Evolutionary conservation across 2,113 vertebrate species (phyloP).

Genomic region (Climacteris rufus): DNA sequence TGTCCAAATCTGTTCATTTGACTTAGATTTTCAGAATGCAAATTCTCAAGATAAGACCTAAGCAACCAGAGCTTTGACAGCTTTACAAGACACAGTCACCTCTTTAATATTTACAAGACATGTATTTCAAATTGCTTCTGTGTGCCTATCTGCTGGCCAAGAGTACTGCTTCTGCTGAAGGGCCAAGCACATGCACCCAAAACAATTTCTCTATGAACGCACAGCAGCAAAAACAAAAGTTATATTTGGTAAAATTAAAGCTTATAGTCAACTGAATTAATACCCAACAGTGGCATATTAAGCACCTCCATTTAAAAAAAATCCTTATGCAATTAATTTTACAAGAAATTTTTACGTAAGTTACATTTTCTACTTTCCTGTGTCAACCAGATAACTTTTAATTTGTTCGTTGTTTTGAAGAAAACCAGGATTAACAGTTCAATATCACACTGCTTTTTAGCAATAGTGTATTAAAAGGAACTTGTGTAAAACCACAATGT

Average conservation of each 20-base stretch:
- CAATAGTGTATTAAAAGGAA: constrained; percentile 7
- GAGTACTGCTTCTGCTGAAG: background rate
- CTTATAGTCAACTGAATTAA: background rate
- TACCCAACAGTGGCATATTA: background rate
- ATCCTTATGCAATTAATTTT: background rate
- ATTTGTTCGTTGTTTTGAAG: constrained; percentile 54
- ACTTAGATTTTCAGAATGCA: constrained; percentile 5
- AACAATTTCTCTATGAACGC: background rate
- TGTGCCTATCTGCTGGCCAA: background rate
- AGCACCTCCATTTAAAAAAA: background rate
- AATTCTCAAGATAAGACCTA: constrained; percentile 13
- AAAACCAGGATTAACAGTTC: constrained; percentile 48
- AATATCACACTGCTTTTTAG: constrained; percentile 35
- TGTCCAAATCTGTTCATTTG: background rate
- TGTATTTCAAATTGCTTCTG: background rate
- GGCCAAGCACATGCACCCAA: background rate
- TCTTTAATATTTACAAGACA: constrained; percentile 42
- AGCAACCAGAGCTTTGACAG: constrained; percentile 17
- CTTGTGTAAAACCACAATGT: background rate
- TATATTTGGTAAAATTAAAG: background rate
- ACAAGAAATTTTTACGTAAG: background rate
- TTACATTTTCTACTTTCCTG: constrained; percentile 24
- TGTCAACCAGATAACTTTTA: constrained; percentile 44
- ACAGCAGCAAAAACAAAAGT: background rate
- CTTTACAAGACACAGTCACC: background rate